Percentiles rank a stretch among this genome's conserved stretches.
These are phyloP conservation scores for Acheta domesticus DNA, from an alignment of 2,888 invertebrate species.

Conservation along the genomic window DNA sequence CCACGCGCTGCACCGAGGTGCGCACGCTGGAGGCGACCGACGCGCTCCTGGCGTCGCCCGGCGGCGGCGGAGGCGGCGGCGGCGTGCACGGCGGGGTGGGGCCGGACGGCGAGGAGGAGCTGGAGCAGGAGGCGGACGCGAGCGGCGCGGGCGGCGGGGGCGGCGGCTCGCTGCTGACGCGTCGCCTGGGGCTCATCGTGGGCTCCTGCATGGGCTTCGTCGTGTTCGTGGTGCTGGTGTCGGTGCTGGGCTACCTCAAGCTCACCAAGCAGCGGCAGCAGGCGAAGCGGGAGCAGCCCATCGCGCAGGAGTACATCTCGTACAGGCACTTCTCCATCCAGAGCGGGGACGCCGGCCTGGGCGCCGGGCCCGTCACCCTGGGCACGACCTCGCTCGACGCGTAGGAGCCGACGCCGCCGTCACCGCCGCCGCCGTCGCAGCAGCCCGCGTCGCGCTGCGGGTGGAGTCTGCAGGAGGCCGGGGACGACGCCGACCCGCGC, in stretches of 20 bases:
- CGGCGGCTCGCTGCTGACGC: slow-evolving; percentile 66
- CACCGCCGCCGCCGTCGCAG: background rate
- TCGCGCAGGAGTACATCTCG: slow-evolving; percentile 77
- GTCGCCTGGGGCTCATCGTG: slow-evolving; percentile 78
- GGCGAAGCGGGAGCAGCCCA: slow-evolving; percentile 65
- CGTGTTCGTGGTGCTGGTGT: slow-evolving; percentile 78
- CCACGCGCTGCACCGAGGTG: slow-evolving; percentile 11
- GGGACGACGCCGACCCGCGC: too few relatives aligned
- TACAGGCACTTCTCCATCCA: slow-evolving; percentile 71
- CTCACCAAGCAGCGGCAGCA: slow-evolving; percentile 76
- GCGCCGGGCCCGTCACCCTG: slow-evolving; percentile 28
- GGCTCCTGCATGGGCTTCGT: slow-evolving; percentile 83
- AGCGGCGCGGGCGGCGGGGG: slow-evolving; percentile 51
- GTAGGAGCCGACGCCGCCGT: slow-evolving; percentile 18
- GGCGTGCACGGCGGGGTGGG: slow-evolving; percentile 56
- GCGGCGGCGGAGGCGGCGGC: slow-evolving; percentile 74
- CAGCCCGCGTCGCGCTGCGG: too few relatives aligned
- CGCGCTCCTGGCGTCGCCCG: slow-evolving; percentile 52
- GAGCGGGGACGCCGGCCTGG: slow-evolving; percentile 54
- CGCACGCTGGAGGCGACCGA: slow-evolving; percentile 21
- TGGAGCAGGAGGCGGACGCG: slow-evolving; percentile 50
- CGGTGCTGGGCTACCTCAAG: slow-evolving; percentile 80
- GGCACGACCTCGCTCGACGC: slow-evolving; percentile 36
- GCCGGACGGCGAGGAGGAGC: slow-evolving; percentile 44
- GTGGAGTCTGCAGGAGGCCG: too few relatives aligned